A percentile compares a stretch with the other conserved stretches of the same genome.
These are phyloP conservation scores for Crocidura indochinensis DNA, from an alignment of 2,797 vertebrate genomes.

Conservation along the genomic window DNA sequence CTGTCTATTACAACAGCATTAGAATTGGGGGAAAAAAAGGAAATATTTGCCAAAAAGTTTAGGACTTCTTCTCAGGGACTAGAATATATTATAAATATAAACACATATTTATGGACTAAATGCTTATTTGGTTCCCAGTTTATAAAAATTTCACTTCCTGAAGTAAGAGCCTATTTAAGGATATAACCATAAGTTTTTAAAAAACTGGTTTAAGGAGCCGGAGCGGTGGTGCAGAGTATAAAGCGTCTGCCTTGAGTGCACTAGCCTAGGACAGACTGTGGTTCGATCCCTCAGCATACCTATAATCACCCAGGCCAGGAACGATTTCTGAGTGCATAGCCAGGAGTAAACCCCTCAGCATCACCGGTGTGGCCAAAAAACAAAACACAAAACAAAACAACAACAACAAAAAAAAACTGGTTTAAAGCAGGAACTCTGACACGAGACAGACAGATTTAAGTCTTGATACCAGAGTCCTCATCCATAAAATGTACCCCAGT, in stretches of 20 bases:
- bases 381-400: too few species aligned
- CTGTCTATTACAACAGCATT: neutral
- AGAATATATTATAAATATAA: slow-evolving; percentile 24
- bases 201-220: neutral
- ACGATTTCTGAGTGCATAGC: too few species aligned
- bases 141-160: slow-evolving; percentile 9
- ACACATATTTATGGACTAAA: neutral
- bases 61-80: slow-evolving; percentile 14
- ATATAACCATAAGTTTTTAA: neutral
- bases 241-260: too few species aligned
- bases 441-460: too few species aligned
- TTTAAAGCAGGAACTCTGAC: neutral
- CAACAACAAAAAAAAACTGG: neutral
- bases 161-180: neutral
- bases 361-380: too few species aligned
- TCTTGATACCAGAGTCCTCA: neutral
- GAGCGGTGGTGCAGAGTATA: neutral
- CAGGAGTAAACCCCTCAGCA: too few species aligned
- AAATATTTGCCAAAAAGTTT: slow-evolving; percentile 6
- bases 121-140: slow-evolving; percentile 28
- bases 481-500: neutral
- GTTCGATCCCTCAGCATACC: too few species aligned
- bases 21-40: neutral
- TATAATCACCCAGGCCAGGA: too few species aligned
- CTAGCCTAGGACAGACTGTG: too few species aligned